Evolutionary conservation across 1,140 invertebrate species (phyloP).

Genomic region (Heliconius hermathena): DNA sequence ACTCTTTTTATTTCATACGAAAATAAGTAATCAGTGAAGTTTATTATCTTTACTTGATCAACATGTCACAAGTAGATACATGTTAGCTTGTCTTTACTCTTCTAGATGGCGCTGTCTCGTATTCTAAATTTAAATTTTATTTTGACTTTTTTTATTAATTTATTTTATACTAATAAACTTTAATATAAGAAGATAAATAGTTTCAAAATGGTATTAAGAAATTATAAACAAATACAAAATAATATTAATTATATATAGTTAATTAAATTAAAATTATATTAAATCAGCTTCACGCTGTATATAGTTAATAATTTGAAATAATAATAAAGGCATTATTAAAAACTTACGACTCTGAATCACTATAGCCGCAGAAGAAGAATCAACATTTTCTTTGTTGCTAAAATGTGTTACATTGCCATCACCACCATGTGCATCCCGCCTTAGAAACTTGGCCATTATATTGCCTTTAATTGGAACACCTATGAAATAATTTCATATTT

Average conservation of each 20-base stretch:
- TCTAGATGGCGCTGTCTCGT: neutral
- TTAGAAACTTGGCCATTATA: constrained; percentile 72
- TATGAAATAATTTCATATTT: constrained; percentile 40
- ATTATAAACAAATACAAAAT: neutral
- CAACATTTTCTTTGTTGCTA: constrained; percentile 79
- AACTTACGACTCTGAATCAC: constrained; percentile 87
- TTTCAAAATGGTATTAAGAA: neutral
- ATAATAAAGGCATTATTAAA: neutral
- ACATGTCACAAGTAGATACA: neutral
- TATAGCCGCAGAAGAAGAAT: constrained; percentile 83
- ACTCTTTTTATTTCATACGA: neutral
- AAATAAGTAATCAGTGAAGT: neutral
- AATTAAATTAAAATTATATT: neutral
- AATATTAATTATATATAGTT: neutral
- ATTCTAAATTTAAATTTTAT: no score
- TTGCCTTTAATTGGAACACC: constrained; percentile 71
- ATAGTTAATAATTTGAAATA: neutral
- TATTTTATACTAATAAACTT: neutral
- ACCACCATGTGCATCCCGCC: constrained; percentile 68
- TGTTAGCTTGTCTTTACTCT: neutral
- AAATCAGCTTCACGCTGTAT: no score
- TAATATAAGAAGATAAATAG: neutral
- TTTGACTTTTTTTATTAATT: no score
- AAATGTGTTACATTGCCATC: constrained; percentile 66
- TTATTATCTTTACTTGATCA: neutral